Percentiles rank a stretch among this genome's conserved stretches.
phyloP scores from a whole-genome alignment of 2,888 invertebrate genomes.

The Lepas anatifera region DNA sequence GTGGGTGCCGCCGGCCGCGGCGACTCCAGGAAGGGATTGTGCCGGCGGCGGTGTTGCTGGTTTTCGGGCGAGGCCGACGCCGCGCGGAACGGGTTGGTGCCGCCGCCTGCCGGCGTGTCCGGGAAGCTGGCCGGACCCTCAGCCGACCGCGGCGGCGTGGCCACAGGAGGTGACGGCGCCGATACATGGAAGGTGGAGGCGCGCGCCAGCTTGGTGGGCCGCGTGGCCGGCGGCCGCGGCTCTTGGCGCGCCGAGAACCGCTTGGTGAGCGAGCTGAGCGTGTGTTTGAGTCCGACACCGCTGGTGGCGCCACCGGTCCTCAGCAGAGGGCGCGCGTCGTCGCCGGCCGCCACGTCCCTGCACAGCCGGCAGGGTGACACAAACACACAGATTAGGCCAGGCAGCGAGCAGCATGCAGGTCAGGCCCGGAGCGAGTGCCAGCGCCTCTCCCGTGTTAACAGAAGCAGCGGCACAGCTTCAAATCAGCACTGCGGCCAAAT shows the following conservation, averaged over 20 bases:
- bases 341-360: background rate
- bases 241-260: slow-evolving; percentile 1
- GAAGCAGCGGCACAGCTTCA: too few species aligned
- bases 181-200: slow-evolving; percentile 3
- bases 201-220: background rate
- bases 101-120: background rate
- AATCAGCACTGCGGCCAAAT: too few species aligned
- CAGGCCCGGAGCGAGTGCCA: too few species aligned
- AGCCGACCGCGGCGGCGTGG: background rate
- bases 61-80: background rate
- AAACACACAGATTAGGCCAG: background rate
- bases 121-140: background rate
- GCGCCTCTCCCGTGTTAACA: too few species aligned
- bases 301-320: background rate
- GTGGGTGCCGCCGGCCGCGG: background rate
- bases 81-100: slow-evolving; percentile 4
- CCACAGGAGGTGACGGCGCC: background rate
- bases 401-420: too few species aligned
- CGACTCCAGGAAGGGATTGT: slow-evolving; percentile 7
- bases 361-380: background rate
- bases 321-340: background rate
- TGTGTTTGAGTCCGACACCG: background rate
- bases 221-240: background rate
- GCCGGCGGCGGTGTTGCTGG: background rate
- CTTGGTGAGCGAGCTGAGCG: background rate